These are phyloP conservation scores for Balearica regulorum DNA, from an alignment of 2,797 vertebrate genomes.

Conservation along the genomic window DNA sequence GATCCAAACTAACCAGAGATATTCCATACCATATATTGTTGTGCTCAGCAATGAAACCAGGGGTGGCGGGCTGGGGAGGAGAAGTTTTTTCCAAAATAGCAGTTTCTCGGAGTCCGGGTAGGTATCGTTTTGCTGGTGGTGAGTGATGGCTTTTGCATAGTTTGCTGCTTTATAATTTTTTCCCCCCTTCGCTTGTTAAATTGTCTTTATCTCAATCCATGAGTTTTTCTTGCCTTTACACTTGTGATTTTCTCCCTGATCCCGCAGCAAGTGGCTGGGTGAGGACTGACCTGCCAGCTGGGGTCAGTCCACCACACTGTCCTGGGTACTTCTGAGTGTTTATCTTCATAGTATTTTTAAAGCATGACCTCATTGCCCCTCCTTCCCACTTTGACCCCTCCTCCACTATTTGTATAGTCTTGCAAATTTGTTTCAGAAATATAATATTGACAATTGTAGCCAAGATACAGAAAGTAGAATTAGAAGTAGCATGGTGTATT, in stretches of 20 bases:
- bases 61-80: not conserved
- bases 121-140: not conserved
- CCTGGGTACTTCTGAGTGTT: not conserved
- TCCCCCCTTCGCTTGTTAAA: not conserved
- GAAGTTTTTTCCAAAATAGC: not conserved
- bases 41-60: not conserved
- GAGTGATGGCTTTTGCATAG: not conserved
- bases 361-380: not conserved
- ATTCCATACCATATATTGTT: rapidly evolving
- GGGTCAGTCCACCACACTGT: not conserved
- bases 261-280: not conserved
- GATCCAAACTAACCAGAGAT: not conserved
- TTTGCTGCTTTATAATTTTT: not conserved
- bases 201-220: not conserved
- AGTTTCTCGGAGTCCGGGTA: not conserved
- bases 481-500: not conserved
- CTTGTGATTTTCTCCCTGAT: rapidly evolving
- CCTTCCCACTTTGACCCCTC: not conserved
- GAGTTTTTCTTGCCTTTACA: not conserved
- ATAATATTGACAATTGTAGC: not conserved
- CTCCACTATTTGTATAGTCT: not conserved
- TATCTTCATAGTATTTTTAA: not conserved
- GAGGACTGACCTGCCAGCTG: not conserved
- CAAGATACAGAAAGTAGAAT: not conserved
- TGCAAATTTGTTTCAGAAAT: not conserved